Conservation (phyloP, 1,140 invertebrate species). For the Trachymyrmex cornetzi region DNA sequence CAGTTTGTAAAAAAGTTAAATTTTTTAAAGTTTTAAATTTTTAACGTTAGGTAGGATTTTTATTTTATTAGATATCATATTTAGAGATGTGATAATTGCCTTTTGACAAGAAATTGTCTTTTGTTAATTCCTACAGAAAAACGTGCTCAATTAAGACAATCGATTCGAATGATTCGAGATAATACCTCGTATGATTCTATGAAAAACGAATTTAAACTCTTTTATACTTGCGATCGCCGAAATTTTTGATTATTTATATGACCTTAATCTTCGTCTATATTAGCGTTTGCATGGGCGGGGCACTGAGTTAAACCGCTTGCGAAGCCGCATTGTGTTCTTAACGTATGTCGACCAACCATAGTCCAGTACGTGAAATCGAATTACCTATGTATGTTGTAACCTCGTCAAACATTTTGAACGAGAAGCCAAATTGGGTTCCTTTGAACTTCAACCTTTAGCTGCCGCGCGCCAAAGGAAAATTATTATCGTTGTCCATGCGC, state of each 20-base stretch:
- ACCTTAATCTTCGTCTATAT: conserved; percentile 6
- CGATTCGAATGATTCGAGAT: background rate
- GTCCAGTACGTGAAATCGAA: conserved; percentile 24
- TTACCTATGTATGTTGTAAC: conserved; percentile 33
- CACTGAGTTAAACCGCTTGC: conserved; percentile 8
- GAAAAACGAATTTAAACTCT: background rate
- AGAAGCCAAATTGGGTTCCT: conserved; percentile 32
- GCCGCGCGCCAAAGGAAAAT: conserved; percentile 10
- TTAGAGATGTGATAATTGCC: too few species aligned
- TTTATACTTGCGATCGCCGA: background rate
- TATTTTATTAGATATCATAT: background rate
- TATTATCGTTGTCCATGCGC: conserved; percentile 13
- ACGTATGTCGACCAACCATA: conserved; percentile 26
- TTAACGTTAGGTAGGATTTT: background rate
- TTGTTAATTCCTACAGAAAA: background rate
- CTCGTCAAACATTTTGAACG: conserved; percentile 39
- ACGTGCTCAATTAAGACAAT: background rate
- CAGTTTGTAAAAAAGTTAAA: background rate
- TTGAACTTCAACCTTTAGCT: conserved; percentile 12
- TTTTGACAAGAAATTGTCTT: background rate
- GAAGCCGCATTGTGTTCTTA: conserved; percentile 40
- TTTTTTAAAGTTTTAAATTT: background rate
- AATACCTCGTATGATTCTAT: background rate
- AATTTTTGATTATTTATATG: conserved; percentile 16
- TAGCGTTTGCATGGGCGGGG: background rate